Evolutionary conservation across 2,888 invertebrate genomes (phyloP), one percentile per base, ranked within the genome.

Genomic region (Drosophila kuntzei): DNA sequence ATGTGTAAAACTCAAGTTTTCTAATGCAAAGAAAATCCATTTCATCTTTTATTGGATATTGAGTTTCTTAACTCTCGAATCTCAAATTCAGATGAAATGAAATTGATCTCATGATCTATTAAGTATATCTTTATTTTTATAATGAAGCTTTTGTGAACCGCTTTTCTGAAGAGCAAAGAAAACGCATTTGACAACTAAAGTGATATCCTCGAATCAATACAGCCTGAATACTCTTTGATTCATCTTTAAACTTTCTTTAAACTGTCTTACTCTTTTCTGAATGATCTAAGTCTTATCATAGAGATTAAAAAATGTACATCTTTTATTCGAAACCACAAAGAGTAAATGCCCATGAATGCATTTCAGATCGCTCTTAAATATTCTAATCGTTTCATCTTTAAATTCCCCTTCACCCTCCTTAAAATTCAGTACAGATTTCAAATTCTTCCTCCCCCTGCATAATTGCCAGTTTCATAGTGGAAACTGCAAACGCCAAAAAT

Each of bases 401-500:
- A 14, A 16, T 7, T 22, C 7, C 12, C 1, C 36, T 34, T 14
- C 2, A 22, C 12, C 6, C 11, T 25, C 14, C 12, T 3, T 25
- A 5, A 36, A 37, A n/a, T 4, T 47, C 7, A 2, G 9, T 14
- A 3, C 16, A n/a, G 18, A 53, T 14, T 53, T 18, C 39, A 1
- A 3, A 0, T 9, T 37, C 29, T 20, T 6, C 1, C 6, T 32
- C 16, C 14, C 6, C 3, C 37, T 37, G 14, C 29, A 39, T 71
- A 71, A 74, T 68, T 62, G 53, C 51, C 54, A 39, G 55, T 22
- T 54, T 58, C 57, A 46, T 37, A 14, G 9, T 49, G 32, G 27
- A 12, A 65, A 70, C 37, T 60, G 71, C 63, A 59, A 75, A 71
- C 54, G 59, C 68, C 53, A 65, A 51, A 37, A 59, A 61, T 65